phyloP scores from a whole-genome alignment of 2,888 invertebrate species.

The Mythimna albipuncta region DNA sequence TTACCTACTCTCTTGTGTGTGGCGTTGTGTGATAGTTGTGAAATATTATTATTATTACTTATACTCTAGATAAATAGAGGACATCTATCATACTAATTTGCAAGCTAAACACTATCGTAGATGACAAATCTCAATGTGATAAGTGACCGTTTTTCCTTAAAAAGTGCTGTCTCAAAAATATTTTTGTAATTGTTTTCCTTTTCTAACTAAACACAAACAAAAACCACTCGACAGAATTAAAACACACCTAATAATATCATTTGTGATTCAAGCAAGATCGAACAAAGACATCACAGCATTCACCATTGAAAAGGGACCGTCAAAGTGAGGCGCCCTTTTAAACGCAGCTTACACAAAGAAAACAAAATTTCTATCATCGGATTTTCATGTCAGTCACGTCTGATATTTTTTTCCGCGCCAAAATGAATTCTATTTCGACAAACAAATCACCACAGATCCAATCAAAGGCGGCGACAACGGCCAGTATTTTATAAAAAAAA shows the following conservation, averaged over 20 bases:
- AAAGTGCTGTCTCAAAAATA: no score
- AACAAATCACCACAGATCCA: constrained; percentile 83
- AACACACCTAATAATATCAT: constrained; percentile 56
- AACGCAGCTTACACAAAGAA: constrained; percentile 78
- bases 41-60: no score
- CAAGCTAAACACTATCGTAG: no score
- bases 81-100: neutral
- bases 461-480: constrained; percentile 75
- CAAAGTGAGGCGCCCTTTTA: constrained; percentile 72
- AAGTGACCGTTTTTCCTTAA: no score
- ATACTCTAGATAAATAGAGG: neutral
- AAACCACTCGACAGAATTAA: constrained; percentile 51
- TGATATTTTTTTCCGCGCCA: constrained; percentile 73
- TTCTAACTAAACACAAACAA: neutral
- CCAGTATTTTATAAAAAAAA: constrained; percentile 68
- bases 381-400: constrained; percentile 86
- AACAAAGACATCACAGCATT: constrained; percentile 71
- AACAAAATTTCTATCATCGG: constrained; percentile 78
- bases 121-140: no score
- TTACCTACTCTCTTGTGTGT: no score
- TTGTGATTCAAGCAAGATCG: constrained; percentile 66
- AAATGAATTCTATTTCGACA: constrained; percentile 81
- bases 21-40: no score
- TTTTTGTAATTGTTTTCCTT: neutral
- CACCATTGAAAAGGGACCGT: constrained; percentile 70